These are phyloP conservation scores for Acronicta leporina DNA, from an alignment of 2,888 invertebrate species.

Conservation along the genomic window DNA sequence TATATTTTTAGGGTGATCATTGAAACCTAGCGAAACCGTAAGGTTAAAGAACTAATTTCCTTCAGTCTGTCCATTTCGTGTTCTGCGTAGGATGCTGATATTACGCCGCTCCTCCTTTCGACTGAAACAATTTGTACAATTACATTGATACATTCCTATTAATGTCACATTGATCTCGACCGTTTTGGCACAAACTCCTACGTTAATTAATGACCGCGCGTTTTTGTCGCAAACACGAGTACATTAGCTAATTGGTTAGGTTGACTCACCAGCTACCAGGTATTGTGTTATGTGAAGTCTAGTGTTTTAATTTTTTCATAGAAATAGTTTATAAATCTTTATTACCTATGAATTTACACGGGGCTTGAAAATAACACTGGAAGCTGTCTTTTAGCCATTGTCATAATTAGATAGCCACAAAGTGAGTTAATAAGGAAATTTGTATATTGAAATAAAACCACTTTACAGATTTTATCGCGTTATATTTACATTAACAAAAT, in stretches of 20 bases:
- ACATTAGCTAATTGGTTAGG: slow-evolving; percentile 36
- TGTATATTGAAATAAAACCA: no score
- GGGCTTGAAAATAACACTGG: no score
- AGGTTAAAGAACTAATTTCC: not conserved
- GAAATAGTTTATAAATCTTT: not conserved
- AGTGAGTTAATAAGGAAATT: no score
- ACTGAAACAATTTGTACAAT: slow-evolving; percentile 23
- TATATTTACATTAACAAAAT: no score
- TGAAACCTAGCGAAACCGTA: not conserved
- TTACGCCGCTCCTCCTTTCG: slow-evolving; percentile 1
- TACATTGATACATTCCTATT: slow-evolving; percentile 40
- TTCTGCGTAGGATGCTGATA: slow-evolving; percentile 26
- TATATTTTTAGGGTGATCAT: not conserved
- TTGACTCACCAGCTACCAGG: slow-evolving; percentile 22
- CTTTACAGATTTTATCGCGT: no score
- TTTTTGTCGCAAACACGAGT: slow-evolving; percentile 36
- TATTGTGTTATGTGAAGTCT: slow-evolving; percentile 11
- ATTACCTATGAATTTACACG: no score
- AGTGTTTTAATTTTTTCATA: slow-evolving; percentile 13
- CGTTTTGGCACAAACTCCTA: slow-evolving; percentile 47
- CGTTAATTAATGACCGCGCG: slow-evolving; percentile 36
- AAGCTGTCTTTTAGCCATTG: no score
- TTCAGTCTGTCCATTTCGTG: slow-evolving; percentile 8
- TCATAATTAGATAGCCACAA: no score
- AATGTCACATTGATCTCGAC: slow-evolving; percentile 41